Evolutionary conservation across 2,113 vertebrate genomes (phyloP).

Genomic region (Haemorhous mexicanus): DNA sequence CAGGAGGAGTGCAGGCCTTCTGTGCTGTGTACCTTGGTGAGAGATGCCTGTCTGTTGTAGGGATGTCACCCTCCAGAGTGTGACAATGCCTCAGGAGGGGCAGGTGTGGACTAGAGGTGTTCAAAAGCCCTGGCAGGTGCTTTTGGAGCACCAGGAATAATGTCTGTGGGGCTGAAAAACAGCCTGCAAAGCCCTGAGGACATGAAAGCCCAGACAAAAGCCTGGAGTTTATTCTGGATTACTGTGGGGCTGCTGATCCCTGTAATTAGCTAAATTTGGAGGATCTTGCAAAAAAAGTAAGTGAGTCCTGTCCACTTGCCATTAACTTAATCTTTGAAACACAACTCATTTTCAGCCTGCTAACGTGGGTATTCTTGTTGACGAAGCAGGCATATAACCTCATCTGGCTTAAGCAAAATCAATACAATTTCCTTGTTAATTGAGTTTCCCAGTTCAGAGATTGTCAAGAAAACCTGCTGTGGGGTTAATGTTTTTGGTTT

Average conservation of each 20-base stretch:
- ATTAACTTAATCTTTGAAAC: background rate
- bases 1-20: background rate
- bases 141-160: background rate
- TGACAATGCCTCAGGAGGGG: background rate
- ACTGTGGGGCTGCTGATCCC: background rate
- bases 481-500: background rate
- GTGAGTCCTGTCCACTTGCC: background rate
- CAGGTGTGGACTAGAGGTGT: background rate
- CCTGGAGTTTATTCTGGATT: background rate
- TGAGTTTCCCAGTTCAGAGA: background rate
- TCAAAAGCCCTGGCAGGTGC: background rate
- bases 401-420: background rate
- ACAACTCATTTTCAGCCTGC: background rate
- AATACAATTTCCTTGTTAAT: background rate
- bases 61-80: too few species aligned
- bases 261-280: background rate
- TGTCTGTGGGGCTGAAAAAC: background rate
- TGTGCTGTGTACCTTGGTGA: background rate
- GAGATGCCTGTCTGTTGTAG: background rate
- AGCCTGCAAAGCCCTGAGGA: background rate
- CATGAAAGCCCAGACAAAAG: background rate
- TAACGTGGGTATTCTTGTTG: background rate
- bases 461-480: background rate
- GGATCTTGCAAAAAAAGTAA: background rate
- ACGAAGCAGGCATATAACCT: background rate